Base-by-base conservation (phyloP, 2,797 vertebrate genomes). In the Myotis daubentonii region DNA sequence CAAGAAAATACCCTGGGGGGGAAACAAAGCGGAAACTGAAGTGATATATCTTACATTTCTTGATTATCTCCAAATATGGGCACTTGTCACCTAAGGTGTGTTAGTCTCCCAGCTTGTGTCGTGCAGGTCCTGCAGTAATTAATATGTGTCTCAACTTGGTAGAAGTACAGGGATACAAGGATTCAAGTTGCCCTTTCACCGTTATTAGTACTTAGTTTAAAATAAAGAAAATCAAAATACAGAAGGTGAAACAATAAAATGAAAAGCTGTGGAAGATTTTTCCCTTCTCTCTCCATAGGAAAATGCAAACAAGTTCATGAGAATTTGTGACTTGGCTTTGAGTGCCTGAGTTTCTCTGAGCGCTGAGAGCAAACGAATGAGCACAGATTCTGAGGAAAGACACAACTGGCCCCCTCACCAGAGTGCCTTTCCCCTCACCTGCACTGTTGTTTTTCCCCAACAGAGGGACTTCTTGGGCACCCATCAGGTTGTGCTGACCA, bases 141-240 rank as follows among this genome's bases (percentile, higher is more conserved):
- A 68, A 41, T 78, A 28, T n/a, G 13, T 93, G 47, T 30, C 22
- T 80, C 76, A 71, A 17, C 85, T 96, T 74, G 41, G 87, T 86
- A 70, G 90, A 92, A 95, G 12, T 51, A 20, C 11, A 41, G 13
- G 62, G 44, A 47, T 41, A 85, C 78, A 71, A 11, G 49, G 49
- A 19, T 88, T 93, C 93, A 85, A 94, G 41, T 92, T 94, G 94
- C 33, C 25, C 72, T 84, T 84, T 93, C 53, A 76, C 13, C 28
- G 30, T 68, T 86, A 60, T 65, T 76, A 74, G 19, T 86, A n/a
- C 38, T 89, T 96, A 92, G 49, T 82, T 87, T 95, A 87, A 96
- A 88, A 93, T 76, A 82, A 80, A 85, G 49, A 95, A 96, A 91
- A 88, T 87, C 13, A 93, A 79, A 95, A 87, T 95, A 30, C 81